Evolutionary conservation across 92 coral and sea anemone genomes (phyloP).

Genomic region (Micromussa lordhowensis): DNA sequence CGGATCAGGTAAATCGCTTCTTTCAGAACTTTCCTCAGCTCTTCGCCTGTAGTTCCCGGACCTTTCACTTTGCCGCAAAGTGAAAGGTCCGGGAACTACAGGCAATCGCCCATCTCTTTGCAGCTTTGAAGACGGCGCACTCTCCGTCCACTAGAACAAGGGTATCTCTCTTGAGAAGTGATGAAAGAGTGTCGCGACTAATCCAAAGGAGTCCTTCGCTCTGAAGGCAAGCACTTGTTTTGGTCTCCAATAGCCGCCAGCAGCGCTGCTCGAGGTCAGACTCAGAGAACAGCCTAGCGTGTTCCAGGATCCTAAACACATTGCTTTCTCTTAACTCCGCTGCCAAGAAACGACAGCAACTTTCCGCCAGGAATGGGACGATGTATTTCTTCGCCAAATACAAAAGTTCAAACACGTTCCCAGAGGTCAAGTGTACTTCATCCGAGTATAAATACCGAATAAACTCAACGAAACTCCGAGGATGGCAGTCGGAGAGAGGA

Average conservation of each 20-base stretch:
- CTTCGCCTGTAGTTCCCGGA: slow-evolving; percentile 38
- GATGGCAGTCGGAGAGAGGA: slow-evolving; percentile 69
- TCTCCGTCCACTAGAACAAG: slow-evolving; percentile 67
- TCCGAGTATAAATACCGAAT: slow-evolving; percentile 72
- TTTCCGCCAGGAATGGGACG: slow-evolving; percentile 61
- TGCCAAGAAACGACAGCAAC: slow-evolving; percentile 57
- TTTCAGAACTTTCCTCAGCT: slow-evolving; percentile 61
- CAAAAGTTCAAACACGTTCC: slow-evolving; percentile 63
- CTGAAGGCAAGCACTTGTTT: slow-evolving; percentile 52
- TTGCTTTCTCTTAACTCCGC: slow-evolving; percentile 54
- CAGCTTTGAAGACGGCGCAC: slow-evolving; percentile 66
- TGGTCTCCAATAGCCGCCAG: slow-evolving; percentile 66
- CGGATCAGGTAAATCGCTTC: slow-evolving; percentile 60
- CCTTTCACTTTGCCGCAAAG: slow-evolving; percentile 56
- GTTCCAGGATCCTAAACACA: slow-evolving; percentile 59
- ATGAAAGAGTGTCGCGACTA: slow-evolving; percentile 59
- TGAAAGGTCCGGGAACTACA: too few species aligned
- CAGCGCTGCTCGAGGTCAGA: slow-evolving; percentile 68
- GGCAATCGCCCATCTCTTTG: slow-evolving; percentile 68
- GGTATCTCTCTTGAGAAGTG: slow-evolving; percentile 62
- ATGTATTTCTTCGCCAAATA: slow-evolving; percentile 76
- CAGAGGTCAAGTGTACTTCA: slow-evolving; percentile 65
- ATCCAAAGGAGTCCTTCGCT: slow-evolving; percentile 60
- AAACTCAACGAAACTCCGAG: slow-evolving; percentile 60
- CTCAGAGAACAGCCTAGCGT: slow-evolving; percentile 64